A percentile compares a stretch with the other conserved stretches of the same genome.
Conservation (phyloP, 2,888 invertebrate genomes). For the Clivina fossor region DNA sequence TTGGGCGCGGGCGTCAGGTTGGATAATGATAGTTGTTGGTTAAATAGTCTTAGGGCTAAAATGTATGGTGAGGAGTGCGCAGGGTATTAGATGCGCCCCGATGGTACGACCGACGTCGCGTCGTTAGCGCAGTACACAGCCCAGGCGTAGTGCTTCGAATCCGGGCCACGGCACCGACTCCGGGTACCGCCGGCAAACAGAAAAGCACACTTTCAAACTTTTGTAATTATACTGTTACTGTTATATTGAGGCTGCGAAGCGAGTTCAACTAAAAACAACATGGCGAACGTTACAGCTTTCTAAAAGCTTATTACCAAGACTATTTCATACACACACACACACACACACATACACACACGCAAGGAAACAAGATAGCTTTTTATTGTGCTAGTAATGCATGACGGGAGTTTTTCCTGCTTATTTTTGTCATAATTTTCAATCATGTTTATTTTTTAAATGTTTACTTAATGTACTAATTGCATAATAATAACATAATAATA, state of each 20-base stretch:
- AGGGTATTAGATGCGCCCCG: not conserved
- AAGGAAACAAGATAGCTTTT: constrained; percentile 24
- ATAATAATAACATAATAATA: too few species aligned
- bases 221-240: constrained; percentile 32
- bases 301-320: constrained; percentile 32
- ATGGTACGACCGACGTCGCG: constrained; percentile 5
- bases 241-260: constrained; percentile 31
- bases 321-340: too few species aligned
- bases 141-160: constrained; percentile 8
- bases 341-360: too few species aligned
- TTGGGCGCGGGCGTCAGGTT: too few species aligned
- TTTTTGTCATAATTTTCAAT: too few species aligned
- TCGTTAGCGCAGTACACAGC: constrained; percentile 27
- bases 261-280: constrained; percentile 33
- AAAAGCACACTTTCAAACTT: constrained; percentile 33
- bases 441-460: too few species aligned
- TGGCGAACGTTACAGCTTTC: constrained; percentile 27
- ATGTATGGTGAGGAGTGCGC: not conserved
- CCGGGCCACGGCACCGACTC: constrained; percentile 26
- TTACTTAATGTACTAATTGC: too few species aligned
- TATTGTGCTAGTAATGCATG: constrained; percentile 26
- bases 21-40: too few species aligned
- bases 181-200: constrained; percentile 25
- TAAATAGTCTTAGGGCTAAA: too few species aligned
- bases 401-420: too few species aligned